Conservation (phyloP, 1,140 invertebrate species). For the Chelonus insularis region DNA sequence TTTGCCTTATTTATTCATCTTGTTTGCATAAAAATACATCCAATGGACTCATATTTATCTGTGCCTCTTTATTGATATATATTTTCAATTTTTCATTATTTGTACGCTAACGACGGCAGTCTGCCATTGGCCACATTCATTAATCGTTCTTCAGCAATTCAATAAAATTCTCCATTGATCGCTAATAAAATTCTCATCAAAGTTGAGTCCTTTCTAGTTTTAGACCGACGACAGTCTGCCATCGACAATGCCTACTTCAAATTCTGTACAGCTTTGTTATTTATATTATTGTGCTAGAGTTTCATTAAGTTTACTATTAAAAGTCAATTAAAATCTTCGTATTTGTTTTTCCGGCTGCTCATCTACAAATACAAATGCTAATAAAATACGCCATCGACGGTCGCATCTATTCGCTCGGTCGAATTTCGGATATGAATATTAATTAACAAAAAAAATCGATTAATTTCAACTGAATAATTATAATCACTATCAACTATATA, state of each 20-base stretch:
- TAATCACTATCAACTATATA: not conserved
- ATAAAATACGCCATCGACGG: not conserved
- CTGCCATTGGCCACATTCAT: not conserved
- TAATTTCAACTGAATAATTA: not conserved
- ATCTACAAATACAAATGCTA: slow-evolving; percentile 1
- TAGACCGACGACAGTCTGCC: not conserved
- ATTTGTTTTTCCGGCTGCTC: slow-evolving; percentile 20
- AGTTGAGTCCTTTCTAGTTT: not conserved
- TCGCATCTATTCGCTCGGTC: slow-evolving; percentile 52
- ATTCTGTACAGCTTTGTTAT: not conserved
- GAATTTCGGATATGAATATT: slow-evolving; percentile 40
- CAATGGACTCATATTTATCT: no score
- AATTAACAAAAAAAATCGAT: slow-evolving; percentile 22
- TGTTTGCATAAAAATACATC: no score
- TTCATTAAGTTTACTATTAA: not conserved
- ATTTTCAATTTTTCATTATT: no score
- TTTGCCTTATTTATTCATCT: no score
- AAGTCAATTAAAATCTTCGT: slow-evolving; percentile 9
- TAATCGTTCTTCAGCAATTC: not conserved
- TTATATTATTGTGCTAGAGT: not conserved
- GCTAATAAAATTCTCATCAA: not conserved
- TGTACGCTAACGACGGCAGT: not conserved
- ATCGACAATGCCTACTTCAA: not conserved
- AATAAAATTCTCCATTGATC: not conserved
- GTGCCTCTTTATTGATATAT: no score